Evolutionary conservation across 2,888 invertebrate species (phyloP).

Genomic region (Embidobia sp.): DNA sequence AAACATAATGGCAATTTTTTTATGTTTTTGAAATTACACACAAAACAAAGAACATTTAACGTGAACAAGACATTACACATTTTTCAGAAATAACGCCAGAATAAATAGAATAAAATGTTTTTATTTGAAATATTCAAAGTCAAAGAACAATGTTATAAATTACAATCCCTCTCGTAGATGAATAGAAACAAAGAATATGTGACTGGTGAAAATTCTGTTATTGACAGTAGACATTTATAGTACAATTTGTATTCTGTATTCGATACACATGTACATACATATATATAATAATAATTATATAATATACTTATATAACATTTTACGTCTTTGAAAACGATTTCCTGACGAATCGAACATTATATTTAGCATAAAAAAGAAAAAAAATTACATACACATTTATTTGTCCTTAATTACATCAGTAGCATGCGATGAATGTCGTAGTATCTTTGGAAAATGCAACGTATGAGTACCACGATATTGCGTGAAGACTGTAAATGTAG

Average conservation of each 20-base stretch:
- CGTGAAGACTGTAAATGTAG: neutral
- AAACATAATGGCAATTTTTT: no score
- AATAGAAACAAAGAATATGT: conserved; percentile 8
- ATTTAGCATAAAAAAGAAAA: no score
- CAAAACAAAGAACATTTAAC: no score
- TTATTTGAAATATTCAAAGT: conserved; percentile 22
- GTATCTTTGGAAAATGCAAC: conserved; percentile 21
- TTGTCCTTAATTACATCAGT: conserved; percentile 22
- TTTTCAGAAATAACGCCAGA: conserved; percentile 10
- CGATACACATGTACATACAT: conserved; percentile 8
- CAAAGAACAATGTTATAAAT: conserved; percentile 11
- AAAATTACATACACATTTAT: neutral
- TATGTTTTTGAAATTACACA: no score
- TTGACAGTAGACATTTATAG: conserved; percentile 14
- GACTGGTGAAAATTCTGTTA: neutral
- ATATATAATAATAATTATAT: conserved; percentile 17
- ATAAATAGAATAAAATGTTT: conserved; percentile 16
- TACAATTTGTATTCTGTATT: neutral
- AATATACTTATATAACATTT: conserved; percentile 10
- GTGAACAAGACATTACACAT: no score
- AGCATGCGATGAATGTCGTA: conserved; percentile 12
- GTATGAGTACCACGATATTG: neutral
- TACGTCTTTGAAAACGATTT: neutral
- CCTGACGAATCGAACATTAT: neutral
- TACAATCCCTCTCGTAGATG: neutral